Base-by-base conservation (phyloP, 2,888 invertebrate genomes). In the Orthosia gracilis region DNA sequence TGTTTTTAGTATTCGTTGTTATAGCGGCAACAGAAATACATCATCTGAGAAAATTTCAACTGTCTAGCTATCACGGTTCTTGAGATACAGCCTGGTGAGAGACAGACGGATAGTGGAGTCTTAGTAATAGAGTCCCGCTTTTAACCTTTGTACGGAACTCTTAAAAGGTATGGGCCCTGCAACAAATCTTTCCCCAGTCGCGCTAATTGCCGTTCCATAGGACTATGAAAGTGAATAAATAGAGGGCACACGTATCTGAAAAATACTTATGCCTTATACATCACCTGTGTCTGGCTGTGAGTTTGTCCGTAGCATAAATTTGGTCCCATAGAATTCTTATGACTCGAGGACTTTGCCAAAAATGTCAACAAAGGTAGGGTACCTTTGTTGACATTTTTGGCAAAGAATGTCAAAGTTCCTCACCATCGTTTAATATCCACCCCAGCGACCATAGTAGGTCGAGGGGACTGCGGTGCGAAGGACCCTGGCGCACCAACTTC, bases 371-470 rank as follows among this genome's bases (percentile, higher is more conserved):
- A n/a, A n/a, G n/a, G n/a, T n/a, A n/a, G n/a, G n/a, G n/a, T n/a
- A n/a, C n/a, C 31, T 7, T 31, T 7, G 31, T 5, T 7, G 7
- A 31, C 5, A 31, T 40, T 40, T 50, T 50, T 21, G 15, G 13
- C 7, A 18, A n/a, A 69, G 3, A 52, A 63, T 40, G 0, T 9
- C 4, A 47, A 45, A 59, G 15, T 52, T 3, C 54, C 76, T 87
- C 84, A 95, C 94, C 94, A 90, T 86, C 94, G 87, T 75, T 94
- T 94, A 47, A 76, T 80, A 18, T 94, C 95, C 21, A 69, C 45
- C 3, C 92, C 92, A 13, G 87, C 69, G 0, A 89, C 50, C 82
- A 92, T 78, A 4, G 90, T 82, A 0, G 89, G 82, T 0, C 92
- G 90, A 0, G 94, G 94, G 0, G 94, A 92, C 47, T 84, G 85